phyloP scores from a whole-genome alignment of 2,113 vertebrate species.

The human region GRCh38 chr4:15580001-15580500 shows the following conservation, averaged over 20 bases:
- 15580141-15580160: constrained; percentile 80
- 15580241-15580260: not conserved
- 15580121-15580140: constrained; percentile 93
- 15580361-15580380: too few relatives aligned
- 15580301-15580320: not conserved
- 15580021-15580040: constrained; percentile 87
- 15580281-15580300: not conserved
- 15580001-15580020: constrained; percentile 91
- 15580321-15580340: not conserved
- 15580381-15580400: too few relatives aligned
- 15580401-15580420: too few relatives aligned
- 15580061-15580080: constrained; percentile 93
- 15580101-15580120: constrained; percentile 91
- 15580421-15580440: too few relatives aligned
- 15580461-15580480: too few relatives aligned
- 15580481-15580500: too few relatives aligned
- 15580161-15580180: constrained; percentile 88
- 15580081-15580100: constrained; percentile 93
- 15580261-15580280: not conserved
- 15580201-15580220: not conserved
- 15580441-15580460: too few relatives aligned
- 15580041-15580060: constrained; percentile 90
- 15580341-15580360: not conserved
- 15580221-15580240: not conserved
- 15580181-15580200: not conserved